A percentile compares a stretch with the other conserved stretches of the same genome.
Evolutionary conservation across 2,797 vertebrate species (phyloP).

Genomic region (Girardinus metallicus): DNA sequence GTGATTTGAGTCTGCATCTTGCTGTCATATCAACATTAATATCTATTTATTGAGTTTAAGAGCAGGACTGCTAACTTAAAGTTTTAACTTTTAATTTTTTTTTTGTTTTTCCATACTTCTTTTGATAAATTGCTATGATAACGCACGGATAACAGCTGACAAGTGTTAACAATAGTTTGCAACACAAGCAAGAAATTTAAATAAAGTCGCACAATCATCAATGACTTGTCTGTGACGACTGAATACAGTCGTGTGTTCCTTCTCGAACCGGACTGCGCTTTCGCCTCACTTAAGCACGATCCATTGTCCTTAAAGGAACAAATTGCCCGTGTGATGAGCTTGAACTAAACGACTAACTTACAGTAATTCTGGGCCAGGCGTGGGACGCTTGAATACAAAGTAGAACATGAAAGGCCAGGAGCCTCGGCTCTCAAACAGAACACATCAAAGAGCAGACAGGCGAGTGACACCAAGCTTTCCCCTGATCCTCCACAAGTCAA

Average conservation of each 20-base stretch:
- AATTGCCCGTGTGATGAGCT: constrained; percentile 57
- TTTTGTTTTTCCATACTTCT: neutral
- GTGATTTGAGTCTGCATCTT: neutral
- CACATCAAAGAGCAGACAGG: constrained; percentile 69
- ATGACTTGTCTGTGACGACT: neutral
- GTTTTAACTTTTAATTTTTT: neutral
- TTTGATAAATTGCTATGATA: neutral
- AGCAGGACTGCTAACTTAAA: neutral
- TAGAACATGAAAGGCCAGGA: constrained; percentile 61
- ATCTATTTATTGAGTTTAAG: neutral
- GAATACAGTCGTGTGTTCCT: neutral
- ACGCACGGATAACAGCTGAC: neutral
- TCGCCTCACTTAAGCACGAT: constrained; percentile 6
- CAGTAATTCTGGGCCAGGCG: constrained; percentile 52
- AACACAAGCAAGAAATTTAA: neutral
- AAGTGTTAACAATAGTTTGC: neutral
- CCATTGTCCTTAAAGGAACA: constrained; percentile 34
- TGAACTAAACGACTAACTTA: constrained; percentile 59
- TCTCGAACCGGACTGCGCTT: constrained; percentile 26
- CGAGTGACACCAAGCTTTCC: constrained; percentile 51
- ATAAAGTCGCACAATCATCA: neutral
- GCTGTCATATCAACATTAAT: too few relatives aligned
- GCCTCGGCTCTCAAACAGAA: constrained; percentile 45
- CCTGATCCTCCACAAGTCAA: constrained; percentile 64
- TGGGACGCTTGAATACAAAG: constrained; percentile 53